Base-by-base conservation (phyloP, 2,797 vertebrate genomes). In the Ctenochaetus hawaiiensis region DNA sequence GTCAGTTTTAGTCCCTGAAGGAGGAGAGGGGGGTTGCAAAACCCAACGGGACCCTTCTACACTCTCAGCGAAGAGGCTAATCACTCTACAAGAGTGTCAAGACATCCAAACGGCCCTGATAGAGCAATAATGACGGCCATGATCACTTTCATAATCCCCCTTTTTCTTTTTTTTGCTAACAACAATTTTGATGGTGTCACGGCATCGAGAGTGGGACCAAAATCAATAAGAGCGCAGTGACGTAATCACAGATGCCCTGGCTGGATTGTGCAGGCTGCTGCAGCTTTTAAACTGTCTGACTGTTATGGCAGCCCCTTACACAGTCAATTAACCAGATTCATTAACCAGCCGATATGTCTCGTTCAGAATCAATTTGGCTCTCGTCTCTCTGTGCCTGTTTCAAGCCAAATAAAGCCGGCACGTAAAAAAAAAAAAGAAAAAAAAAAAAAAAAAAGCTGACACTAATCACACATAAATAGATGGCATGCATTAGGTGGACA, bases 281-380 rank as follows among this genome's bases (percentile, higher is more conserved):
- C 89, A 85, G 77, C 87, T 80, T 85, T 82, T 89, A 87, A 85
- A 87, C 86, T 52, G 69, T 77, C 80, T 81, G 81, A 45, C 83
- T 89, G 84, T 91, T 91, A 92, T 83, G 84, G 87, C 85, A 72
- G 17, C 85, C 89, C 84, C 78, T 92, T 87, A 90, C 93, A 94
- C 93, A 94, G 85, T 87, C 92, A 95, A 94, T 95, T 95, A 95
- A 94, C 90, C 88, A 63, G 90, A 89, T 94, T 94, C 93, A 96
- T 95, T 95, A 94, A 88, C 88, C 82, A 89, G 89, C 89, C 89
- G 81, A 90, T 89, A 88, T 61, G 72, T 92, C 91, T 92, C 78
- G 68, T 91, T 95, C 87, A 85, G 72, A 92, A 95, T 94, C 92
- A 93, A 95, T 94, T 94, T 92, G 88, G 86, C 79, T 77, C 85